Evolutionary conservation across 2,113 vertebrate genomes (phyloP), one percentile per base, ranked within the genome.

Genomic region (Brachionichthys hirsutus): DNA sequence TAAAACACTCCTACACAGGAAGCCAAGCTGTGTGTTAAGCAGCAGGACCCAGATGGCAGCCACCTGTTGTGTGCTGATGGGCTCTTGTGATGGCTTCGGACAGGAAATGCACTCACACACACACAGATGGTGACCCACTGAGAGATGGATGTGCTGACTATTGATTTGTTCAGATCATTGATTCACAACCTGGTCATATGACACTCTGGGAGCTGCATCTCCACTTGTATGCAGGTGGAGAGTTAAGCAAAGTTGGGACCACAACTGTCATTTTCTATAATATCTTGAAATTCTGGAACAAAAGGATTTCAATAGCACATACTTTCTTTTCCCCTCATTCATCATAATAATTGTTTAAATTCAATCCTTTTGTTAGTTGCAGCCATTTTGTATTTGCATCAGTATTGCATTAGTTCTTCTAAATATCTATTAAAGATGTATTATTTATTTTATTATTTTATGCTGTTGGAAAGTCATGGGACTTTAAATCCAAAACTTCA

Each of bases 121-220:
- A 75, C 83, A 82, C 88, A 89, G 85, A 87, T 87, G 87, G 85
- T 46, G 47, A 83, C 83, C 66, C 61, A 69, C 77, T 59, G 70
- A 72, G 75, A 72, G 62, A 87, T 78, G 86, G 82, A 83, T 75
- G n/a, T 66, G 56, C 69, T 75, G 73, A 70, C 63, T 85, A 86
- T 88, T 84, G 83, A 86, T 86, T 86, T 89, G 78, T 75, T 82
- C 85, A 88, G 87, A 85, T 88, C 87, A 82, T 81, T 89, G 89
- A 82, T 74, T 88, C 75, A 72, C 86, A 88, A 85, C 86, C 86
- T 86, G 87, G 78, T 79, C 67, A 74, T 82, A 76, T 69, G 77
- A 85, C 77, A 74, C 58, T 52, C 68, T 58, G 81, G 70, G 55
- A 74, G 56, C 62, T 50, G 46, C 68, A 46, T 76, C 24, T 30